These are phyloP conservation scores for Lutjanus erythropterus DNA, from an alignment of 2,113 vertebrate species.

Conservation along the genomic window DNA sequence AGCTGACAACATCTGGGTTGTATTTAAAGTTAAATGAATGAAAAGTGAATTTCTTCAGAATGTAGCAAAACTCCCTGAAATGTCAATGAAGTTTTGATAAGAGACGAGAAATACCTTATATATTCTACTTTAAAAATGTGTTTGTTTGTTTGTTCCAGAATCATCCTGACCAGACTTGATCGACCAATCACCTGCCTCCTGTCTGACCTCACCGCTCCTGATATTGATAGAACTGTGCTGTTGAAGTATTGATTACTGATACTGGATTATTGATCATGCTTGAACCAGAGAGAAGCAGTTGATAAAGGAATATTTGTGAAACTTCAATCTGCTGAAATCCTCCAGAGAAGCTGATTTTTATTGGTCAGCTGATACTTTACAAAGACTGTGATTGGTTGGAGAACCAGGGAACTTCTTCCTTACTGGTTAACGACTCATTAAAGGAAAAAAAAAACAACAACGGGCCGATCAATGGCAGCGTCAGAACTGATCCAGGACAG, in stretches of 20 bases:
- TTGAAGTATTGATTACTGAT: not conserved
- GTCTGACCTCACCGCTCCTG: not conserved
- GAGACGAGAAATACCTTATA: no score
- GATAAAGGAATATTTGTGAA: not conserved
- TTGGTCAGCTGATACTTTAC: not conserved
- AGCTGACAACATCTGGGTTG: not conserved
- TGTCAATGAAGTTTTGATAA: not conserved
- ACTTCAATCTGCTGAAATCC: not conserved
- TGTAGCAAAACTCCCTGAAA: not conserved
- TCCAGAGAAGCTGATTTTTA: not conserved
- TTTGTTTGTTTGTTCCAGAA: slow-evolving; percentile 10
- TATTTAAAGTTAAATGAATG: no score
- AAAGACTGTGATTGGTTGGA: slow-evolving; percentile 5
- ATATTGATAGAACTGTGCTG: not conserved
- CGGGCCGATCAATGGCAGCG: slow-evolving; percentile 54
- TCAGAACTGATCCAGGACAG: slow-evolving; percentile 60
- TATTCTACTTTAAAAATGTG: not conserved
- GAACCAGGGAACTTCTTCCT: not conserved
- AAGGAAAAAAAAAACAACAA: not conserved
- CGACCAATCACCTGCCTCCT: slow-evolving; percentile 3
- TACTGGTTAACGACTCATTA: not conserved
- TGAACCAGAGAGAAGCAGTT: not conserved
- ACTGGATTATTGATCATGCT: not conserved
- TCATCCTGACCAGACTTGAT: not conserved
- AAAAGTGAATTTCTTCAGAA: not conserved